Evolutionary conservation across 2,113 vertebrate species (phyloP).

Genomic region (Oplegnathus fasciatus): DNA sequence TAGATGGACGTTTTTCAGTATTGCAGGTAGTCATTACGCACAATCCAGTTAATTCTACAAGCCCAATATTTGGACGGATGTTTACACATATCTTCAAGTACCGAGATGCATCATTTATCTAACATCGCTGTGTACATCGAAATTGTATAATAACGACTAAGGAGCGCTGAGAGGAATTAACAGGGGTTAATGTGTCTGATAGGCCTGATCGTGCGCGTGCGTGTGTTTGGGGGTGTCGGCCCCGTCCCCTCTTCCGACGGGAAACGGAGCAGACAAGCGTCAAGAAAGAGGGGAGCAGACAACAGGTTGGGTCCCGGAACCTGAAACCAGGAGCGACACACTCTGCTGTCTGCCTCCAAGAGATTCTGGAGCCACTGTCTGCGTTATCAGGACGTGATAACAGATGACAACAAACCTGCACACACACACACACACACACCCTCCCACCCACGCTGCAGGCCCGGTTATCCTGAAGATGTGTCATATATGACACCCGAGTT

Average conservation of each 20-base stretch:
- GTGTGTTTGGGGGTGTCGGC: constrained; percentile 23
- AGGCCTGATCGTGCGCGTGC: background rate
- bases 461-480: constrained; percentile 61
- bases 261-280: constrained; percentile 68
- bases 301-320: constrained; percentile 78
- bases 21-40: constrained; percentile 9
- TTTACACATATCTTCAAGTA: constrained; percentile 42
- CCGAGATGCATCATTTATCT: constrained; percentile 30
- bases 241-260: constrained; percentile 44
- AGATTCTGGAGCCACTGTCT: constrained; percentile 83
- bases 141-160: background rate
- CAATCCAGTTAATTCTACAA: background rate
- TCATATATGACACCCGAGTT: constrained; percentile 48
- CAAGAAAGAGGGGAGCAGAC: constrained; percentile 49
- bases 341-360: constrained; percentile 79
- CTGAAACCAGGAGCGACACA: constrained; percentile 82
- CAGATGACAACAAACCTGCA: constrained; percentile 85
- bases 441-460: constrained; percentile 78
- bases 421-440: constrained; percentile 9
- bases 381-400: constrained; percentile 86
- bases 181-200: constrained; percentile 6
- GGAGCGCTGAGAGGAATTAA: background rate
- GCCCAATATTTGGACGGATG: constrained; percentile 15
- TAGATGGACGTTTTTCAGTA: background rate
- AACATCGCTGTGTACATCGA: background rate